Base-by-base conservation (phyloP, 1,140 invertebrate genomes). In the Lepidostoma basale region DNA sequence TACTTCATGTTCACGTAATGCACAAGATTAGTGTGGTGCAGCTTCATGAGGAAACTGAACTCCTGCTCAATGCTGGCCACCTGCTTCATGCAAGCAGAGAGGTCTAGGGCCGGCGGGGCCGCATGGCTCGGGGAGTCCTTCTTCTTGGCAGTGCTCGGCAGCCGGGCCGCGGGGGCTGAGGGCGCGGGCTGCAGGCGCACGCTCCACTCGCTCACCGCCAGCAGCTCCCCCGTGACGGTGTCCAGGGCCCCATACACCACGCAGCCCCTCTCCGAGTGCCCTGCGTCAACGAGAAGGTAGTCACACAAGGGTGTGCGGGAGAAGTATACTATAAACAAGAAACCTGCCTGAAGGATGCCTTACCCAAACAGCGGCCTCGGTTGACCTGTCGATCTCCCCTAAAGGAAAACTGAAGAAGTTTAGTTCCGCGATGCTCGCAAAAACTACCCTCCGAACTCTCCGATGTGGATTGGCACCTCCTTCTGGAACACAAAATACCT, bases 1-100 rank as follows among this genome's bases (percentile, higher is more conserved):
- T 88, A 88, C 71, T 86, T 86, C 74, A 93, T 87, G 72, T 88
- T 89, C 49, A 91, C 79, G 80, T 92, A 93, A 72, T 88, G 84
- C 10, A 90, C 85, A 5, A 94, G 81, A 83, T 92, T 90, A 23
- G 81, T 77, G 79, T 93, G 91, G 73, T 87, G 83, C 5, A 94
- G 76, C 75, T 87, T 88, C 4, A 88, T 79, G 3, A 94, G 76
- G 54, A 86, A 83, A 72, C 86, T 84, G 8, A 92, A 78, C 78
- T 93, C 91, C 75, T 90, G 88, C 75, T 93, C 91, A 47, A 92
- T 85, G 60, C 83, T 84, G 12, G 77, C 75, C 3, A 90, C 77
- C 16, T 72, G 70, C 44, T 62, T 72, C 58, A 68, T 62, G 22
- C 42, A 72, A 3, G 23, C 30, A 20, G 66, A 14, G 23, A 68